phyloP scores from a whole-genome alignment of 1,140 invertebrate species.

The Drosophila leontia region DNA sequence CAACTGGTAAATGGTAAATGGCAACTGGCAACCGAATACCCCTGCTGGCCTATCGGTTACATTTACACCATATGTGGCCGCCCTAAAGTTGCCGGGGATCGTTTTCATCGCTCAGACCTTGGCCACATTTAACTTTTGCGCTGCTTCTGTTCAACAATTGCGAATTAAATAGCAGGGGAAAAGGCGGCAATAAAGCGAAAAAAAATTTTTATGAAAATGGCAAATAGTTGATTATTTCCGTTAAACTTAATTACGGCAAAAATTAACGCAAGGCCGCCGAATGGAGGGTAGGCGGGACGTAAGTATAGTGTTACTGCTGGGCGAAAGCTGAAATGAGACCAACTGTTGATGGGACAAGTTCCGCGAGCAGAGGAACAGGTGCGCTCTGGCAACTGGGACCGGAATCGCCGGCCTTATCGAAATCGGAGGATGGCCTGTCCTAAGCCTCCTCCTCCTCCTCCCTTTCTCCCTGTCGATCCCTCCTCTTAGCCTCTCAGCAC shows the following conservation, averaged over 20 bases:
- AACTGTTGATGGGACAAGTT: constrained; percentile 44
- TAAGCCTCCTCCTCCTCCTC: constrained; percentile 13
- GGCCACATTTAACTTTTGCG: constrained; percentile 74
- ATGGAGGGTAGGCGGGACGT: neutral
- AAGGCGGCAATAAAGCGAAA: constrained; percentile 13
- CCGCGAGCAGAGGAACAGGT: constrained; percentile 26
- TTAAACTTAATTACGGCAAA: constrained; percentile 56
- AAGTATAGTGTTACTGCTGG: constrained; percentile 18
- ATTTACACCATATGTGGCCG: constrained; percentile 55
- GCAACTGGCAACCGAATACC: constrained; percentile 58
- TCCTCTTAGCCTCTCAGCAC: constrained; percentile 16
- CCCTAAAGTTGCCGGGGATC: constrained; percentile 66
- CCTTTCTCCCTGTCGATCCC: neutral
- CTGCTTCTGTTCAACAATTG: constrained; percentile 45
- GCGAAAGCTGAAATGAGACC: constrained; percentile 14
- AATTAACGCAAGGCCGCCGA: constrained; percentile 52
- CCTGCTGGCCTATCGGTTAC: constrained; percentile 60
- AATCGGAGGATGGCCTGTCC: constrained; percentile 34
- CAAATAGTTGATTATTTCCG: constrained; percentile 70
- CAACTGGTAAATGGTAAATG: constrained; percentile 37
- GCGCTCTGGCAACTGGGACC: constrained; percentile 11
- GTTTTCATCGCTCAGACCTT: constrained; percentile 73
- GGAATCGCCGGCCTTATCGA: constrained; percentile 24
- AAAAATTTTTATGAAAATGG: constrained; percentile 39
- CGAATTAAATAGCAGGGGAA: constrained; percentile 13